Base-by-base conservation (phyloP, 2,113 vertebrate species). In the Semnopithecus entellus region DNA sequence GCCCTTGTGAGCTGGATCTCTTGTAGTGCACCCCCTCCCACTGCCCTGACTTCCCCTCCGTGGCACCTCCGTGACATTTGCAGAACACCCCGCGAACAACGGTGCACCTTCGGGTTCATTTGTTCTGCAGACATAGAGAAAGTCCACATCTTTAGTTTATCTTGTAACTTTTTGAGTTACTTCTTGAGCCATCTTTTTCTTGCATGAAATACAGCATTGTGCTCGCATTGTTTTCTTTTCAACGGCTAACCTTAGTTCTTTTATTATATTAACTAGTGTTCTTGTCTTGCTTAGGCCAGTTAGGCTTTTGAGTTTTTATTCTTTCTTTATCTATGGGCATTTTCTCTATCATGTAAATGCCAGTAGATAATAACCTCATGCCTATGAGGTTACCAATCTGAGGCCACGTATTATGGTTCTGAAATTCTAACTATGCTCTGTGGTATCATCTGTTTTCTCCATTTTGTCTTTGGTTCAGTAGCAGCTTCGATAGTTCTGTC, bases 121-220 rank as follows among this genome's bases (percentile, higher is more conserved):
- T 6, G 13, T 22, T 40, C 50, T 40, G 52, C n/a, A 40, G 27
- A 32, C n/a, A 3, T 3, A 20, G 16, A 32, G 23, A 73, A 8
- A n/a, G 45, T 16, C n/a, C 4, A 3, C 8, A 18, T 20, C 1
- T 48, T 6, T 27, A 9, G 25, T n/a, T 30, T 55, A 11, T 20
- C 3, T 17, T 17, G 5, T 13, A 57, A 14, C 70, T 48, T 48
- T 48, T 48, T 3, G 0, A 48, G 48, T 48, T 48, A 48, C 48
- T 48, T 48, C 48, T 48, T 43, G 55, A 9, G 4, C 32, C 18
- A 45, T n/a, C 38, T 27, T 52, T 38, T 66, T 22, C 61, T 32
- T 14, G 1, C 18, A 6, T 0, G 5, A 6, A 17, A 38, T 8
- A 8, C 25, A 32, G 59, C 75, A 50, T 10, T 43, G 32, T 3